phyloP scores from a whole-genome alignment of 2,888 invertebrate genomes.

The Drosophila robusta region DNA sequence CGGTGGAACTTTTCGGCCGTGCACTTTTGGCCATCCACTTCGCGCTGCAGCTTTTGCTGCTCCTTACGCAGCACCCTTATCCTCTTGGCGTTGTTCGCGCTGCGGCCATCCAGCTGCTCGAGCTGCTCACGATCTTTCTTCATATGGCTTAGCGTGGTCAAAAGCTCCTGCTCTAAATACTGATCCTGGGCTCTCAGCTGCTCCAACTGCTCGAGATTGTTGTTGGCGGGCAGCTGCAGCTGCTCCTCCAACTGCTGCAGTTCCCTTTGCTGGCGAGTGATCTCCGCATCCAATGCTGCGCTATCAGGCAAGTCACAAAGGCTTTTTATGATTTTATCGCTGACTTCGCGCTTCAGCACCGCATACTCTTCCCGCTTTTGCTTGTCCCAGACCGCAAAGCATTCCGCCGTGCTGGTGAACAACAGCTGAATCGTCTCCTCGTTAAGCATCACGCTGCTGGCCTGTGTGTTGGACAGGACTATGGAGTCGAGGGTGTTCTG shows the following conservation, averaged over 20 bases:
- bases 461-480: conserved; percentile 45
- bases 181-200: conserved; percentile 35
- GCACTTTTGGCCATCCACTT: conserved; percentile 57
- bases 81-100: conserved; percentile 15
- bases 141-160: conserved; percentile 19
- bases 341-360: conserved; percentile 58
- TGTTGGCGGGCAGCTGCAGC: conserved; percentile 44
- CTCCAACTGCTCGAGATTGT: conserved; percentile 47
- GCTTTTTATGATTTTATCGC: conserved; percentile 69
- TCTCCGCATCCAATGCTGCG: conserved; percentile 59
- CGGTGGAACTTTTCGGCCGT: conserved; percentile 64
- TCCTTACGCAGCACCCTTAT: conserved; percentile 16
- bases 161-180: conserved; percentile 58
- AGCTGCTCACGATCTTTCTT: conserved; percentile 10
- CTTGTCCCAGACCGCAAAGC: conserved; percentile 81
- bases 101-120: conserved; percentile 1
- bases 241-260: conserved; percentile 53
- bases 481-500: conserved; percentile 49
- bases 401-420: conserved; percentile 67
- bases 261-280: conserved; percentile 45
- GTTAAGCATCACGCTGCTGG: conserved; percentile 54
- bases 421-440: conserved; percentile 69
- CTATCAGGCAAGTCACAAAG: conserved; percentile 55
- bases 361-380: conserved; percentile 72
- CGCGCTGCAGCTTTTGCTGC: conserved; percentile 43